These are phyloP conservation scores for Macrosiphum euphorbiae DNA, from an alignment of 2,888 invertebrate genomes.

Conservation along the genomic window DNA sequence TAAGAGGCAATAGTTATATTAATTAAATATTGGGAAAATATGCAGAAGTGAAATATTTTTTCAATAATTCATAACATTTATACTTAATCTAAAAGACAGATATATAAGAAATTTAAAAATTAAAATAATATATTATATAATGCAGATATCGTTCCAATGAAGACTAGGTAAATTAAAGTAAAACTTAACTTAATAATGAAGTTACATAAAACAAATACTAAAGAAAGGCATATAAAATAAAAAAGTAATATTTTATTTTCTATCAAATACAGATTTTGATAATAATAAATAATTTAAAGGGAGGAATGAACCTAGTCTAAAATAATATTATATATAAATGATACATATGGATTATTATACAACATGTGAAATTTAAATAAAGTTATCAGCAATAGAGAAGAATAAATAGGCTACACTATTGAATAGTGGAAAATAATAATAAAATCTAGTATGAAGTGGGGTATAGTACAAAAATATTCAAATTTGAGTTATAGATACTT, in stretches of 20 bases:
- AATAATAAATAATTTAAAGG: not conserved
- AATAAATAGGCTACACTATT: not conserved
- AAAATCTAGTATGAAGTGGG: constrained; percentile 3
- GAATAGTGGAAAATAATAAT: not conserved
- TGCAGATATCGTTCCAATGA: not conserved
- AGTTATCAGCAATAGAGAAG: not conserved
- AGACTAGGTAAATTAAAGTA: not conserved
- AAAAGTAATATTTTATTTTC: not conserved
- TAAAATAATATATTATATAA: not conserved
- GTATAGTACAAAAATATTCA: constrained; percentile 19
- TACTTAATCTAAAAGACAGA: constrained; percentile 2
- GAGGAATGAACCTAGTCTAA: not conserved
- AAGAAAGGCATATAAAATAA: not conserved
- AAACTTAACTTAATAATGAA: not conserved
- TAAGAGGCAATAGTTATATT: not conserved
- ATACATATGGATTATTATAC: not conserved
- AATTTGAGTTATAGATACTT: not conserved
- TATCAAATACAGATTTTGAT: not conserved
- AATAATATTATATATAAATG: not conserved
- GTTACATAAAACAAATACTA: not conserved
- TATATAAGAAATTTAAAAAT: constrained; percentile 13
- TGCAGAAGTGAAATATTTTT: constrained; percentile 6
- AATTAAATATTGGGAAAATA: constrained; percentile 10
- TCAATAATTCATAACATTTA: constrained; percentile 28
- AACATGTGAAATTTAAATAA: not conserved